Evolutionary conservation across 2,888 invertebrate genomes (phyloP).

Genomic region (Rhamphomyia laevipes): DNA sequence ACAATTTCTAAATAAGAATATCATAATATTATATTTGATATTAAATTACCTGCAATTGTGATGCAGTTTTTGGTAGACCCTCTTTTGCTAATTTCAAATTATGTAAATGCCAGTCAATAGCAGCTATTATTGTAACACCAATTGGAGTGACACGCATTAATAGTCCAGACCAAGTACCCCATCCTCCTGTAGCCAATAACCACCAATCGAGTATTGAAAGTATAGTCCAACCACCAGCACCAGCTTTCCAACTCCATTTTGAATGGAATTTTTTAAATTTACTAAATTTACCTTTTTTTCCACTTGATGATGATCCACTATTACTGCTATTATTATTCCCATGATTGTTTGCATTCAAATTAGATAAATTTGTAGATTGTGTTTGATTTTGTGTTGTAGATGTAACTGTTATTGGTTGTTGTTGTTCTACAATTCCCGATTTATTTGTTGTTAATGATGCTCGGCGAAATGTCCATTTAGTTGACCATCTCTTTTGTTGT

Average conservation of each 20-base stretch:
- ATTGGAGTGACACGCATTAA: slow-evolving; percentile 56
- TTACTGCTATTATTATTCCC: background rate
- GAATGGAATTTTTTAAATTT: slow-evolving; percentile 16
- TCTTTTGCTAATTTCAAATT: slow-evolving; percentile 22
- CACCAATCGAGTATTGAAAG: slow-evolving; percentile 22
- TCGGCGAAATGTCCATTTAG: slow-evolving; percentile 21
- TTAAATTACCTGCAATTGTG: slow-evolving; percentile 26
- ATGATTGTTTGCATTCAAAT: background rate
- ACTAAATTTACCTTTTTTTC: slow-evolving; percentile 20
- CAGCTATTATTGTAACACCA: slow-evolving; percentile 49
- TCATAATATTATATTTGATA: too few relatives aligned
- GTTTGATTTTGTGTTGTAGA: too few relatives aligned
- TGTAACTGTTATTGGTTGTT: background rate
- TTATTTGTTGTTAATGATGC: slow-evolving; percentile 15
- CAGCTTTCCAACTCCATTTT: slow-evolving; percentile 18
- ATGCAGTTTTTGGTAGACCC: slow-evolving; percentile 28
- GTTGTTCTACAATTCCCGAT: background rate
- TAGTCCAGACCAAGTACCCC: slow-evolving; percentile 51
- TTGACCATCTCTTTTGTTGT: slow-evolving; percentile 23
- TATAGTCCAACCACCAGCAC: slow-evolving; percentile 18
- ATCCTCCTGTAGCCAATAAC: slow-evolving; percentile 28
- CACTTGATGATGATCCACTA: background rate
- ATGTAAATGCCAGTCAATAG: slow-evolving; percentile 42
- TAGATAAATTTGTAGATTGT: background rate
- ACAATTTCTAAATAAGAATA: background rate